phyloP scores from a whole-genome alignment of 2,113 vertebrate genomes.

The Brienomyrus brachyistius region DNA sequence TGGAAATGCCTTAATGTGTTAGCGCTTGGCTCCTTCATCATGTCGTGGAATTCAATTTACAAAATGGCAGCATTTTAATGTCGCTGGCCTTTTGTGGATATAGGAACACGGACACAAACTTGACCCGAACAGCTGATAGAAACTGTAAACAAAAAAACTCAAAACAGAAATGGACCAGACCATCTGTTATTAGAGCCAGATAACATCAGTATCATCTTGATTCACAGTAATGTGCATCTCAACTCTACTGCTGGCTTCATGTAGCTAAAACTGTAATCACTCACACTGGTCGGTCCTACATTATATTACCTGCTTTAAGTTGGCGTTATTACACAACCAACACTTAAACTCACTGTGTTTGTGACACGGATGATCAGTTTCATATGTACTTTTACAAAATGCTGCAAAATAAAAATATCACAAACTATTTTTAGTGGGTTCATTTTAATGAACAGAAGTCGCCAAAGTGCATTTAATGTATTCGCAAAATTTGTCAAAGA shows the following conservation, averaged over 20 bases:
- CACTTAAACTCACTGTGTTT: background rate
- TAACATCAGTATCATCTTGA: background rate
- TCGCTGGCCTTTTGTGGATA: background rate
- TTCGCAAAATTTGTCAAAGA: background rate
- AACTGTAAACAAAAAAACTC: background rate
- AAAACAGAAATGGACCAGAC: background rate
- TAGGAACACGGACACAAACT: background rate
- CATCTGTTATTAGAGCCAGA: background rate
- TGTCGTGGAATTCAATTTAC: background rate
- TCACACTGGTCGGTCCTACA: background rate
- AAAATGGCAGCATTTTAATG: background rate
- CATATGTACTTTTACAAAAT: slow-evolving; percentile 1
- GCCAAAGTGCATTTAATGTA: background rate
- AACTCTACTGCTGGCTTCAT: background rate
- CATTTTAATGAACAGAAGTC: background rate
- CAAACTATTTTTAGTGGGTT: background rate
- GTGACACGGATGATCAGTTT: background rate
- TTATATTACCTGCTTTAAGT: background rate
- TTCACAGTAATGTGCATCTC: background rate
- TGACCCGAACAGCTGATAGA: background rate
- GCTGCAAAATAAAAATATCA: background rate
- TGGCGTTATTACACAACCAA: background rate
- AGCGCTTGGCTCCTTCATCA: background rate
- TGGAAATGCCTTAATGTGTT: slow-evolving; percentile 5
- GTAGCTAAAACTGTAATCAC: background rate